These are phyloP conservation scores for Phodopus roborovskii DNA, from an alignment of 2,113 vertebrate genomes.

Conservation along the genomic window DNA sequence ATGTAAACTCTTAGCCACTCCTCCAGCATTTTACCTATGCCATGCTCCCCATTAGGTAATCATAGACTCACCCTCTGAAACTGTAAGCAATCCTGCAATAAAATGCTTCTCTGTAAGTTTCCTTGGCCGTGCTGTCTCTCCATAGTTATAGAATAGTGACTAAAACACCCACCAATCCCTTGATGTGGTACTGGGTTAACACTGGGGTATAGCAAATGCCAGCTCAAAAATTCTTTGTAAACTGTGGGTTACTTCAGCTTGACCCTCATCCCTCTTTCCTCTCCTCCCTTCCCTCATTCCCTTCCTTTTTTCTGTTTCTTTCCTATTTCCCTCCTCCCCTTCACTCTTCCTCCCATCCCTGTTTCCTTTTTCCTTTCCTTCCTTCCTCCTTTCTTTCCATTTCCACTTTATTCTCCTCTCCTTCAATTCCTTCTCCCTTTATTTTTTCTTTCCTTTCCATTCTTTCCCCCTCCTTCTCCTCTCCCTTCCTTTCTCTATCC, in stretches of 20 bases:
- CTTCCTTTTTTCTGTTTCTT: not conserved
- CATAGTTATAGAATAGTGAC: not conserved
- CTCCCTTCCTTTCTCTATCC: not conserved
- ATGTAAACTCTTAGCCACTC: not conserved
- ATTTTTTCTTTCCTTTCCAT: not conserved
- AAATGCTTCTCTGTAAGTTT: no score
- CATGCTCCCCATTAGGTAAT: not conserved
- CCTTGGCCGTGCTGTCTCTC: not conserved
- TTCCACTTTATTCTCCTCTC: not conserved
- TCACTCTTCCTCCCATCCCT: not conserved
- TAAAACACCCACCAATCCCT: no score
- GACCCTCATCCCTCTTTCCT: not conserved
- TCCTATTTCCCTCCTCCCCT: no score
- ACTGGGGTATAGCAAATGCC: not conserved
- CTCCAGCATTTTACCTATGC: not conserved
- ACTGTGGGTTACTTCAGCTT: not conserved
- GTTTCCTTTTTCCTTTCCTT: not conserved
- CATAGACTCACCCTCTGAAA: not conserved
- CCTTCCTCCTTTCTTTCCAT: not conserved
- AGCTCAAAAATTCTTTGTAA: not conserved
- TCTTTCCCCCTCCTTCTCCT: no score
- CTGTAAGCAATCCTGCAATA: not conserved
- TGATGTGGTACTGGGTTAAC: not conserved
- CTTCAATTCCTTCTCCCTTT: no score
- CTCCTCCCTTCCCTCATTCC: fast-evolving